These are phyloP conservation scores for Drosophila neoperkinsi DNA, from an alignment of 2,888 invertebrate species.

Conservation along the genomic window DNA sequence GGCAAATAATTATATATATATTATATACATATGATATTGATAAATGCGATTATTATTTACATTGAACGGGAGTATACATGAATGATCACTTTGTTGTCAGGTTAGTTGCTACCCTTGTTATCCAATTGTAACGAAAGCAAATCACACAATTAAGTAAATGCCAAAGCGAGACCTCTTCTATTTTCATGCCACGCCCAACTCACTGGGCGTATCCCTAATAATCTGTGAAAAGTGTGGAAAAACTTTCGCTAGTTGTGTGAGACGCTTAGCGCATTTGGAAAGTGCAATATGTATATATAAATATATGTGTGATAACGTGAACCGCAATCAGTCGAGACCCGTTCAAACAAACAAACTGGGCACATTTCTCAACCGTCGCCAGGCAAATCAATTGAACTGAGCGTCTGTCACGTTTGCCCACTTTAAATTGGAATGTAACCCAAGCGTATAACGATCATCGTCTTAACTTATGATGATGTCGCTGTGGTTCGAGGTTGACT, in stretches of 20 bases:
- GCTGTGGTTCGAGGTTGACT: conserved; percentile 36
- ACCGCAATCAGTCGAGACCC: conserved; percentile 23
- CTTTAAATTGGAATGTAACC: conserved; percentile 46
- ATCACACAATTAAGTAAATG: background rate
- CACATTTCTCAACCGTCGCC: conserved; percentile 41
- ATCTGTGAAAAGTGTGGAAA: conserved; percentile 60
- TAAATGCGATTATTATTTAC: background rate
- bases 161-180: conserved; percentile 6
- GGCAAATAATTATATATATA: background rate
- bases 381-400: conserved; percentile 64
- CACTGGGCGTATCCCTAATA: conserved; percentile 36
- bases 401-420: conserved; percentile 62
- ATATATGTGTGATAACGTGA: conserved; percentile 39
- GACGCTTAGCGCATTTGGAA: conserved; percentile 41
- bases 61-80: background rate
- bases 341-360: conserved; percentile 27
- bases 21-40: background rate
- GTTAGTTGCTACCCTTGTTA: background rate
- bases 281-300: conserved; percentile 43
- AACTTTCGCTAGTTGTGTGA: conserved; percentile 55
- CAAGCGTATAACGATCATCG: conserved; percentile 13
- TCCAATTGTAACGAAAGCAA: background rate
- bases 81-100: background rate
- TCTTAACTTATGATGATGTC: conserved; percentile 11
- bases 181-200: conserved; percentile 10